Conservation (phyloP, 2,888 invertebrate species). For the Caenorhabditis virilis region DNA sequence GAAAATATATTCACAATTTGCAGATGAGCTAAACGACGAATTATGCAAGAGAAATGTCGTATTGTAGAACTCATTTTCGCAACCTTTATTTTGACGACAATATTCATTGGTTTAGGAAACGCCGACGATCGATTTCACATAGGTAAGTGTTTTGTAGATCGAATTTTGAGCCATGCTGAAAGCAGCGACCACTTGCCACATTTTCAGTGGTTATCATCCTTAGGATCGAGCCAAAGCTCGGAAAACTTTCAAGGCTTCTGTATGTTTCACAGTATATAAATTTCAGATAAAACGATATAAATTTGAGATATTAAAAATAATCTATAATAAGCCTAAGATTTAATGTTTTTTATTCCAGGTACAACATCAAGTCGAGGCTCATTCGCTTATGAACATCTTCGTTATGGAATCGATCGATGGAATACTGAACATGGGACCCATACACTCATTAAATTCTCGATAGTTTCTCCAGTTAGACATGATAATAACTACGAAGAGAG, state of each 20-base stretch:
- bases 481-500: constrained; percentile 48
- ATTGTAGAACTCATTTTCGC: no score
- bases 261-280: no score
- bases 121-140: constrained; percentile 34
- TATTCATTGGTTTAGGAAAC: background rate
- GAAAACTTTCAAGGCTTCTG: no score
- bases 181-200: no score
- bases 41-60: constrained; percentile 43
- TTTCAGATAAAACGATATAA: no score
- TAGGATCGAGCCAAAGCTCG: no score
- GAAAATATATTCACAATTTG: constrained; percentile 18
- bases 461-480: constrained; percentile 46
- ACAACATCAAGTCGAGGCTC: constrained; percentile 45
- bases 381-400: constrained; percentile 56
- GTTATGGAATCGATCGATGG: constrained; percentile 63
- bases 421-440: constrained; percentile 54
- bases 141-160: constrained; percentile 6
- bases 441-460: constrained; percentile 47
- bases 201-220: no score
- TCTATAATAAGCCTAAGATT: no score
- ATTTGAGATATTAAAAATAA: no score
- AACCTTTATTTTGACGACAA: no score
- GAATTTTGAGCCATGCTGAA: background rate
- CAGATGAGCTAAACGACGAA: constrained; percentile 37
- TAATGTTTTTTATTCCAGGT: no score